These are phyloP conservation scores for Hydra vulgaris DNA, from an alignment of 30 jellyfish, hydroid and myxozoan species.

Conservation along the genomic window DNA sequence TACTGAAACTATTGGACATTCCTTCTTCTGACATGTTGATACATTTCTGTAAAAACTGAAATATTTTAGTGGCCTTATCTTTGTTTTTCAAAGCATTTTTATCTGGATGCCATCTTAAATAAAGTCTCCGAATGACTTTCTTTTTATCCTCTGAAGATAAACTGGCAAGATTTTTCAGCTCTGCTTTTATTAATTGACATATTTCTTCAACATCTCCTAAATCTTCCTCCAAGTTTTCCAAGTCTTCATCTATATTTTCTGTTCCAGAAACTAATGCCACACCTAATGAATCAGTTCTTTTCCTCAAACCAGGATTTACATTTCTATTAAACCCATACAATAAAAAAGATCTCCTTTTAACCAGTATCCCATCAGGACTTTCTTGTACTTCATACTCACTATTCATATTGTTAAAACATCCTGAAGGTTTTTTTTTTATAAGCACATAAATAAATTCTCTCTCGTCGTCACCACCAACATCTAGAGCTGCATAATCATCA, in stretches of 20 bases:
- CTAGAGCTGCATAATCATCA: constrained; percentile 66
- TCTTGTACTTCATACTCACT: background rate
- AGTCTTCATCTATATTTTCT: background rate
- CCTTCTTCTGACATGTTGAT: constrained; percentile 15
- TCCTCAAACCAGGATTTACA: background rate
- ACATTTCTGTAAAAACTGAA: constrained; percentile 38
- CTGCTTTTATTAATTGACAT: background rate
- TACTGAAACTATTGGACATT: background rate
- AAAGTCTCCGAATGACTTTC: constrained; percentile 40
- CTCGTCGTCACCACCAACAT: constrained; percentile 42
- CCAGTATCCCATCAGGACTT: background rate
- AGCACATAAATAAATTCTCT: constrained; percentile 38
- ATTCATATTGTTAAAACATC: background rate
- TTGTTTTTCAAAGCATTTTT: constrained; percentile 40
- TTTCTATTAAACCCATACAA: constrained; percentile 36
- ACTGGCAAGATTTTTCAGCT: constrained; percentile 10
- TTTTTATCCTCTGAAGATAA: constrained; percentile 16
- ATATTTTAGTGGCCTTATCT: constrained; percentile 38
- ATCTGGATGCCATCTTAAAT: constrained; percentile 77
- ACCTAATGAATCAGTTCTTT: background rate
- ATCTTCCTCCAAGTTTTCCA: background rate
- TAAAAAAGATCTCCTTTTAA: background rate
- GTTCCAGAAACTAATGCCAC: too few relatives aligned
- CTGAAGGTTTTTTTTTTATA: background rate
- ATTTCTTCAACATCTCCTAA: constrained; percentile 30